Evolutionary conservation across 1,140 invertebrate genomes (phyloP).

Genomic region (Achroia grisella): DNA sequence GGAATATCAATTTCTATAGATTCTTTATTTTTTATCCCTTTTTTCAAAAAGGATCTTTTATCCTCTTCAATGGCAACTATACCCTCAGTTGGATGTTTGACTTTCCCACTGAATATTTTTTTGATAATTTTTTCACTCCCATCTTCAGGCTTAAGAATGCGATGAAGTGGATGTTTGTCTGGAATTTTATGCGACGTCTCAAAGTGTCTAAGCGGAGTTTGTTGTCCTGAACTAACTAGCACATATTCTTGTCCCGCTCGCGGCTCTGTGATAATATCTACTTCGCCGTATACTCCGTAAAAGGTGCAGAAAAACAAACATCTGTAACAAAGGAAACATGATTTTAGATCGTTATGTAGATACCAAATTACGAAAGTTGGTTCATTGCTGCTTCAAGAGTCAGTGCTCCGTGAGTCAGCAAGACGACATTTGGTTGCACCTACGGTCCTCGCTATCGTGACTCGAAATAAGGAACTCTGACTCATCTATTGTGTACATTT

Average conservation of each 20-base stretch:
- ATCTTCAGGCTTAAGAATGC: conserved; percentile 43
- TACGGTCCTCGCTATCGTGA: conserved; percentile 23
- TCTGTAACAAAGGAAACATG: conserved; percentile 56
- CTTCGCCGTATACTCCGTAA: conserved; percentile 46
- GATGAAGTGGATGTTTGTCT: conserved; percentile 58
- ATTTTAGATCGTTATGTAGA: conserved; percentile 19
- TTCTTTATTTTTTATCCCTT: conserved; percentile 57
- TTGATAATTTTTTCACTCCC: conserved; percentile 44
- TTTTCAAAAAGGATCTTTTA: conserved; percentile 49
- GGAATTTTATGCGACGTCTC: conserved; percentile 70
- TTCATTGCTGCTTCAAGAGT: conserved; percentile 21
- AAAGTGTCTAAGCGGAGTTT: conserved; percentile 58
- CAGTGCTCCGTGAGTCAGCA: conserved; percentile 40
- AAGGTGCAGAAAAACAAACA: conserved; percentile 51
- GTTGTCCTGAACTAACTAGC: conserved; percentile 64
- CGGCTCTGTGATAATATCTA: conserved; percentile 73
- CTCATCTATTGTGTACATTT: conserved; percentile 40
- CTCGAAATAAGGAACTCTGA: conserved; percentile 34
- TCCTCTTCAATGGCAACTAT: conserved; percentile 68
- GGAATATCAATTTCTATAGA: conserved; percentile 66
- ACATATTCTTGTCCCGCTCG: conserved; percentile 74
- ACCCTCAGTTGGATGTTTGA: conserved; percentile 49
- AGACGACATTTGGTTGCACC: conserved; percentile 38
- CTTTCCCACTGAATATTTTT: conserved; percentile 45
- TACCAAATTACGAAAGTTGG: conserved; percentile 24